Conservation (phyloP, 2,797 vertebrate species). For the Chelonia mydas region DNA sequence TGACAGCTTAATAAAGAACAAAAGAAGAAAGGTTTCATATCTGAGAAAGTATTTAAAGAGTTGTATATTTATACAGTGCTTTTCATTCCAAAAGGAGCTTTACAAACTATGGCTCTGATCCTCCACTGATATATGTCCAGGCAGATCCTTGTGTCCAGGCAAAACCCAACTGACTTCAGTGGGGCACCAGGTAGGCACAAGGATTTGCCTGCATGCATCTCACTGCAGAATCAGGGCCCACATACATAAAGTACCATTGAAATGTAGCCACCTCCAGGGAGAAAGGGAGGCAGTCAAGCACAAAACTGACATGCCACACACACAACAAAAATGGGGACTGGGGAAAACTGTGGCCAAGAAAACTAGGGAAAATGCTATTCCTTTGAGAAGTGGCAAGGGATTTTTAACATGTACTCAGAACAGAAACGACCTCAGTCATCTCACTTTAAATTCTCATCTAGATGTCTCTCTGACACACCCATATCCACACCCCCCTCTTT, state of each 20-base stretch:
- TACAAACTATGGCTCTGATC: neutral
- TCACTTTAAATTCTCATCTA: neutral
- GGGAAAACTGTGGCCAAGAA: neutral
- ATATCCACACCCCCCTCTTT: neutral
- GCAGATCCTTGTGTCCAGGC: neutral
- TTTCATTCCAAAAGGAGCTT: neutral
- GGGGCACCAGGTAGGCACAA: neutral
- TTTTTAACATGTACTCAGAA: neutral
- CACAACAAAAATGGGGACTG: neutral
- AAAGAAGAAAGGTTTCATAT: neutral
- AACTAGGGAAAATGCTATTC: neutral
- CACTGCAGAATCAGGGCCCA: neutral
- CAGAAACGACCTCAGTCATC: neutral
- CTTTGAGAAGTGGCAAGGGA: neutral
- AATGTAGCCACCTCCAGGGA: neutral
- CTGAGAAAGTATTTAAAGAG: neutral
- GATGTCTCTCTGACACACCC: neutral
- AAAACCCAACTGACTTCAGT: neutral
- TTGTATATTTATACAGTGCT: neutral
- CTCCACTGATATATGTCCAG: neutral
- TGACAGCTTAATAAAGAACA: neutral
- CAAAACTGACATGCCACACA: neutral
- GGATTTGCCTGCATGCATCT: neutral
- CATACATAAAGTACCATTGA: neutral
- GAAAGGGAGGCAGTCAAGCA: neutral